Evolutionary conservation across 2,797 vertebrate species (phyloP), one percentile per base, ranked within the genome.

Genomic region (Amblyopsis hoosieri): DNA sequence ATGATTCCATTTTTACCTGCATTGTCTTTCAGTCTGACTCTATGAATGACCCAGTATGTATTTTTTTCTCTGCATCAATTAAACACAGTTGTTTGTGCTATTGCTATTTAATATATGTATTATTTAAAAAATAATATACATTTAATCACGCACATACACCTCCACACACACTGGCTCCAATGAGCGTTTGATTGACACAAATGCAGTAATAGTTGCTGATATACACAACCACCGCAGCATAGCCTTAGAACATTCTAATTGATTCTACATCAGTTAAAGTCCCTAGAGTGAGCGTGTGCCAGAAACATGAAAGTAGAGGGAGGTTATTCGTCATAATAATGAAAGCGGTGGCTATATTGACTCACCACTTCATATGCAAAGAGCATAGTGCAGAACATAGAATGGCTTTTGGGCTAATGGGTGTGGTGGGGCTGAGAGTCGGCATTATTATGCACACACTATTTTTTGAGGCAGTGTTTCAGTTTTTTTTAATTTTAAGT

Each of bases 261-360:
- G 52, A 70, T 62, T 72, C 53, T 62, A 29, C 59, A 60, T 63
- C 8, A 71, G 66, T 72, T 51, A 23, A 46, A 57, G 58, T 64
- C 60, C 45, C 37, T 47, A 9, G 9, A 60, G 64, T 62, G 17
- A 45, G 47, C 63, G 19, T 17, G 10, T 66, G 49, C 19, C 54
- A 15, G 47, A 72, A 75, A 64, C 54, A 48, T 71, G 45, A 45
- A 37, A 51, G 58, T 54, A 50, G 51, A 57, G 3, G 14, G 13
- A 57, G 12, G n/a, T 15, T 61, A 53, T 72, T 57, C 14, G 5
- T 46, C 14, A 49, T 37, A 50, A 63, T 66, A 62, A 68, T 64
- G n/a, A 55, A 50, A 57, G 19, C n/a, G 33, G 47, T 42, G 10
- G 10, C 48, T 70, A 4, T 33, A 31, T 31, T 15, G 46, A 33